Evolutionary conservation across 1,140 invertebrate genomes (phyloP), one percentile per base, ranked within the genome.

Genomic region (Drosophila insularis): DNA sequence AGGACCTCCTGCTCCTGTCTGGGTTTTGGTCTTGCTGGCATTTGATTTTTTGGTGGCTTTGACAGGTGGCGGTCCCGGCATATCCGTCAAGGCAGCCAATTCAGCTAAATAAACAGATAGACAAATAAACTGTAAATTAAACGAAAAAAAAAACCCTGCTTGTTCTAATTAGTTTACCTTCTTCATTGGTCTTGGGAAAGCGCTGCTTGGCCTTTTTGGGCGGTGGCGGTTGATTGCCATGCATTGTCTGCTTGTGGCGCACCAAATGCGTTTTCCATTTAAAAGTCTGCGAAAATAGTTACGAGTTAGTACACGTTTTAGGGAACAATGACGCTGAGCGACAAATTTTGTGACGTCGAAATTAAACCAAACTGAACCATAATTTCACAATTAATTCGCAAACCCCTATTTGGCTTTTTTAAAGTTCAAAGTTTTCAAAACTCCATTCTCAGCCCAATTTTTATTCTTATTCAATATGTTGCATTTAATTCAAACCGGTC

Each of bases 231-330:
- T 91, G 82, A 74, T 91, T 91, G 13, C 90, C 90, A 58, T 91
- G 90, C 64, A 85, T 90, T 1, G 90, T 86, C 72, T 91, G 90
- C 63, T 91, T 91, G 63, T 91, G 90, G 11, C 90, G 86, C 58
- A 91, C 90, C 32, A 91, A 68, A 79, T 91, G 90, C 11, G 90
- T 91, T 58, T 91, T 91, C 90, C 90, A 91, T 58, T 91, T 91
- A 56, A 91, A 91, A 6, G 90, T 91, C 90, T 91, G 46, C 1
- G 14, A 10, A 59, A 7, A 19, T 7, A 10, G 19, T 4, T 40
- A 7, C n/a, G 13, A 7, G 31, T 39, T 31, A 66, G 10, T 50
- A 39, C 31, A 39, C 4, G 0, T 8, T 31, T 56, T n/a, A 10
- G 6, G 27, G 27, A 27, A 4, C 27, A 27, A 1, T 6, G 6